phyloP scores from a whole-genome alignment of 2,888 invertebrate species.

The Phlogophora meticulosa region DNA sequence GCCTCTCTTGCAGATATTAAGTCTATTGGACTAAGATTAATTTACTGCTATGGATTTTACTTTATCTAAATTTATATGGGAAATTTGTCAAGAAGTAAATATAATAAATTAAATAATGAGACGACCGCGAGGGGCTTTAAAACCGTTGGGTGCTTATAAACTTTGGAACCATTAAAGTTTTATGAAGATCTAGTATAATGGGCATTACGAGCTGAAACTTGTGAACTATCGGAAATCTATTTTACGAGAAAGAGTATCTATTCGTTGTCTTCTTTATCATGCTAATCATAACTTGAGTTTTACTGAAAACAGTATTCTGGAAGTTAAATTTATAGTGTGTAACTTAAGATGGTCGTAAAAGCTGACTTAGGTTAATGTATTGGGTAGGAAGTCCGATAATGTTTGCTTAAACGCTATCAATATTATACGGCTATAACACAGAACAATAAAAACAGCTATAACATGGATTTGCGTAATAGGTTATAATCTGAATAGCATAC shows the following conservation, averaged over 20 bases:
- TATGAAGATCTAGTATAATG: constrained; percentile 59
- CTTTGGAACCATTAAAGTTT: constrained; percentile 55
- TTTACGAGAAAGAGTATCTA: constrained; percentile 41
- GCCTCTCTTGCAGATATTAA: neutral
- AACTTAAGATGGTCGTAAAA: constrained; percentile 28
- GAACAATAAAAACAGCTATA: too few relatives aligned
- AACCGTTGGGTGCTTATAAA: constrained; percentile 37
- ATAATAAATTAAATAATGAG: constrained; percentile 35
- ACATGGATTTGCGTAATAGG: constrained; percentile 24
- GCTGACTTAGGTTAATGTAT: neutral
- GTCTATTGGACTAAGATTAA: neutral
- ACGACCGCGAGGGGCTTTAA: constrained; percentile 21
- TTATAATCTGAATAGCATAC: constrained; percentile 6
- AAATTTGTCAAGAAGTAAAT: constrained; percentile 1
- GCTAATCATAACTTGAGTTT: constrained; percentile 30
- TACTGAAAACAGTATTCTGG: constrained; percentile 11
- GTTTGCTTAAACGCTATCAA: neutral
- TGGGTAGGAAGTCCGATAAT: neutral
- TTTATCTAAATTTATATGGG: neutral
- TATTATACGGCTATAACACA: neutral
- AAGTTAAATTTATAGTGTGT: constrained; percentile 5
- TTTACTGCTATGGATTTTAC: neutral
- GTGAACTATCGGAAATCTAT: constrained; percentile 44
- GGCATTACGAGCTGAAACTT: constrained; percentile 46
- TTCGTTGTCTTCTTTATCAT: constrained; percentile 30